Evolutionary conservation across 2,797 vertebrate genomes (phyloP).

Genomic region (Eulemur albifrons): DNA sequence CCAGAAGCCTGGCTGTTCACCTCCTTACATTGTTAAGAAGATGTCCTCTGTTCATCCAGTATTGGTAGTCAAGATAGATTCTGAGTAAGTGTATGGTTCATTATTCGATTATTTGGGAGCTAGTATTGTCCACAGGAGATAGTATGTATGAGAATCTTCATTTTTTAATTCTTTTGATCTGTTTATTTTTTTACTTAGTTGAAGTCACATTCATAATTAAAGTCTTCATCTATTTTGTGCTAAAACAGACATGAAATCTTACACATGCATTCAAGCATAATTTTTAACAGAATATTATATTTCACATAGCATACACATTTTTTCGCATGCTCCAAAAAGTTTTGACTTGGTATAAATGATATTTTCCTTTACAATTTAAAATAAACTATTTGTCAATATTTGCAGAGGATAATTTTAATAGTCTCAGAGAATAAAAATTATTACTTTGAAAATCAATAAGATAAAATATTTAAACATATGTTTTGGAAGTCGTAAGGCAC

Average conservation of each 20-base stretch:
- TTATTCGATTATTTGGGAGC: background rate
- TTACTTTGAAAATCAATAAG: background rate
- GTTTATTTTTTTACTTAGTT: slow-evolving; percentile 8
- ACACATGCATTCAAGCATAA: background rate
- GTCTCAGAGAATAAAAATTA: background rate
- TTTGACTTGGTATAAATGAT: background rate
- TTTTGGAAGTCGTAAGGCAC: background rate
- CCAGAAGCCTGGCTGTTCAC: background rate
- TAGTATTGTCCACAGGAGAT: background rate
- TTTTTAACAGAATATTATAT: background rate
- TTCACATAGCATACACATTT: background rate
- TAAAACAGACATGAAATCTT: slow-evolving; percentile 20
- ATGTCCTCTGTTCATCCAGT: background rate
- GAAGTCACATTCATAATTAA: background rate
- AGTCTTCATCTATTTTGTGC: slow-evolving; percentile 10
- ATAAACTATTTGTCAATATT: background rate
- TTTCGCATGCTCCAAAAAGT: background rate
- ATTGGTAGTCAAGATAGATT: background rate
- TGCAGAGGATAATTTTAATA: slow-evolving; percentile 16
- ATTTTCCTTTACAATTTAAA: slow-evolving; percentile 31
- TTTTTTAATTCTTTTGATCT: slow-evolving; percentile 28
- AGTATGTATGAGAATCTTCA: background rate
- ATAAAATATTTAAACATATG: background rate
- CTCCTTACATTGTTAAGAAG: background rate
- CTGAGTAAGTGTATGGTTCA: background rate